Conservation (phyloP, 2,888 invertebrate genomes). For the Glomeris marginata region DNA sequence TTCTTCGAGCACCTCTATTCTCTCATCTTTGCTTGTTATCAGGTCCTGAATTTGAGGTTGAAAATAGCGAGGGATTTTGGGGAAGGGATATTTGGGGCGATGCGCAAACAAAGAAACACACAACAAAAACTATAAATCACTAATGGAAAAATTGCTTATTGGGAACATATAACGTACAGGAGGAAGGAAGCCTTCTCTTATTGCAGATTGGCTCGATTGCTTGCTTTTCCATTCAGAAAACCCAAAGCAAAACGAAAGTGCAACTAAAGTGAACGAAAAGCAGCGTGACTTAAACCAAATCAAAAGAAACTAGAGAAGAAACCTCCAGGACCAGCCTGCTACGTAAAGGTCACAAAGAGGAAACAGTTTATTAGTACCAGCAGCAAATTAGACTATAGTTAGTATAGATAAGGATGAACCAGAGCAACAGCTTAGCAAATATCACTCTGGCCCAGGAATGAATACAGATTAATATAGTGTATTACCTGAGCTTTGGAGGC, state of each 20-base stretch:
- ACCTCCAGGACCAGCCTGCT: constrained; percentile 21
- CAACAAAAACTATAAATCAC: constrained; percentile 11
- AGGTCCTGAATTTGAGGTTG: constrained; percentile 14
- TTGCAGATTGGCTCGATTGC: not conserved
- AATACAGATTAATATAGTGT: not conserved
- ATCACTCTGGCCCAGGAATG: not conserved
- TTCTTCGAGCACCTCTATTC: constrained; percentile 65
- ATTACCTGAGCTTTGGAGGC: constrained; percentile 16
- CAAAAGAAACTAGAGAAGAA: constrained; percentile 25
- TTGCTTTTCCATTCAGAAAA: too few species aligned
- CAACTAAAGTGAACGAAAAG: too few species aligned
- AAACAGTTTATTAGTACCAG: not conserved
- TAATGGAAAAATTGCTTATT: constrained; percentile 5
- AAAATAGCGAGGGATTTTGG: constrained; percentile 2
- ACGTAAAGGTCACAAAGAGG: not conserved
- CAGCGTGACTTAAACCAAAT: constrained; percentile 10
- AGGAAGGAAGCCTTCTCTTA: not conserved
- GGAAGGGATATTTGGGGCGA: not conserved
- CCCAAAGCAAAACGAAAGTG: too few species aligned
- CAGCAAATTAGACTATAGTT: not conserved
- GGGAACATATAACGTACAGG: too few species aligned
- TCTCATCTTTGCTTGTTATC: constrained; percentile 40
- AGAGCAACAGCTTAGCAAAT: not conserved
- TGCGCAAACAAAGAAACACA: not conserved
- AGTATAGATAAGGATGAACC: not conserved